Percentiles rank a stretch among this genome's conserved stretches.
Conservation (phyloP, 35 echinoderm and acorn worm species). For the Eucidaris tribuloides region DNA sequence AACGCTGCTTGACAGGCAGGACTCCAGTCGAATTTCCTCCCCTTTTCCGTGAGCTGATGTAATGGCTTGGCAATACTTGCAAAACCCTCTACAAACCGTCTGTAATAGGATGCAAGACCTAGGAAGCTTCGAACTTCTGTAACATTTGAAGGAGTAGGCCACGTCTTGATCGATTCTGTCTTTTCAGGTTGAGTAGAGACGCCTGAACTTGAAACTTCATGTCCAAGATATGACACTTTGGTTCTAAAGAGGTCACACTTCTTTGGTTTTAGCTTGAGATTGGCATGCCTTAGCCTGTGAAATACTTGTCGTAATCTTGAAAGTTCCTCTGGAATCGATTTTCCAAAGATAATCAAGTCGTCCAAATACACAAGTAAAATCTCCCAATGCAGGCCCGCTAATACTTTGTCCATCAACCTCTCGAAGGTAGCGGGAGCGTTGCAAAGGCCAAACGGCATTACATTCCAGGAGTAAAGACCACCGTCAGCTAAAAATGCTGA, state of each 20-base stretch:
- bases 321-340: neutral
- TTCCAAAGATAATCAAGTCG: conserved; percentile 42
- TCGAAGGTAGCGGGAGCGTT: conserved; percentile 61
- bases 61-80: conserved; percentile 33
- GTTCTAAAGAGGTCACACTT: conserved; percentile 49
- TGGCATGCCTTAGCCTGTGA: conserved; percentile 4
- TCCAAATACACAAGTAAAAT: conserved; percentile 49
- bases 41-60: conserved; percentile 36
- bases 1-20: conserved; percentile 8
- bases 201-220: conserved; percentile 25
- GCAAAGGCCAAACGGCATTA: conserved; percentile 67
- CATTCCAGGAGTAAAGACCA: conserved; percentile 40
- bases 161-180: neutral
- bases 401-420: conserved; percentile 52
- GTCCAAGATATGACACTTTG: conserved; percentile 39
- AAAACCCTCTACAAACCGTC: conserved; percentile 44
- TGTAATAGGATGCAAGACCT: conserved; percentile 45
- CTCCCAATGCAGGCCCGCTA: conserved; percentile 49
- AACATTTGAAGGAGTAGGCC: conserved; percentile 31
- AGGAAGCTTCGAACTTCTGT: conserved; percentile 42
- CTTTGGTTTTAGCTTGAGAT: conserved; percentile 36
- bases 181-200: conserved; percentile 37
- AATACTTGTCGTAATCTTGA: conserved; percentile 23
- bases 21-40: conserved; percentile 13
- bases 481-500: conserved; percentile 26